Evolutionary conservation across 2,113 vertebrate species (phyloP).

Genomic region (Pygathrix nemaeus): DNA sequence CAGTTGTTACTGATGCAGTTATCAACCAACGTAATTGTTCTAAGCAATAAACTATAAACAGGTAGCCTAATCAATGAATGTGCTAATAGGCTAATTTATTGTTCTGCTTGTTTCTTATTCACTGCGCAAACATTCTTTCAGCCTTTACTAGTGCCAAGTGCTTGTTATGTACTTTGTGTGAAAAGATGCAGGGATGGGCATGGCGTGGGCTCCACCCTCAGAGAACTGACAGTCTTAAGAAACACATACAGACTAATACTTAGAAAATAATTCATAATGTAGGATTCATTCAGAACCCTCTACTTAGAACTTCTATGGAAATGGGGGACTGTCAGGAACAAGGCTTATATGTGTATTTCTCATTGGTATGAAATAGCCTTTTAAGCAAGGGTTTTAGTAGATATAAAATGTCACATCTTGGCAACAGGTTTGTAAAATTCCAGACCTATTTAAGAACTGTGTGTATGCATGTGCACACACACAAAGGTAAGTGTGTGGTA

Average conservation of each 20-base stretch:
- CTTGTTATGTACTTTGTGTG: background rate
- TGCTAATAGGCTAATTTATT: slow-evolving; percentile 14
- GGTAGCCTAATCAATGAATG: background rate
- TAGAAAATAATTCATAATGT: slow-evolving; percentile 31
- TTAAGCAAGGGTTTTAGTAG: slow-evolving; percentile 24
- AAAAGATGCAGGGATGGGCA: background rate
- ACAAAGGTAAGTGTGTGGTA: background rate
- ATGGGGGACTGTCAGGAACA: background rate
- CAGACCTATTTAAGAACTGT: slow-evolving; percentile 10
- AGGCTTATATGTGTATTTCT: slow-evolving; percentile 2
- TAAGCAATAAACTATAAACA: slow-evolving; percentile 16
- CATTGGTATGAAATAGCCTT: background rate
- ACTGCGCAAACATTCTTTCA: background rate
- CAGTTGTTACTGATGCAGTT: background rate
- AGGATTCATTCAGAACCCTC: slow-evolving; percentile 30
- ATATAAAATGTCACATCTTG: slow-evolving; percentile 4
- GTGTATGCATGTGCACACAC: background rate
- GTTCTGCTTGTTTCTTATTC: background rate
- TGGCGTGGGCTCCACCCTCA: background rate
- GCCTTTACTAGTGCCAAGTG: background rate
- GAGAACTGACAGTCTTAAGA: slow-evolving; percentile 1
- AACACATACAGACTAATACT: background rate
- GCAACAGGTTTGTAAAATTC: slow-evolving; percentile 1
- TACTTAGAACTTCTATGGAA: background rate
- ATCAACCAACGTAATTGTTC: slow-evolving; percentile 14